Evolutionary conservation across 2,888 invertebrate species (phyloP), one percentile per base, ranked within the genome.

Genomic region (Phania funesta): DNA sequence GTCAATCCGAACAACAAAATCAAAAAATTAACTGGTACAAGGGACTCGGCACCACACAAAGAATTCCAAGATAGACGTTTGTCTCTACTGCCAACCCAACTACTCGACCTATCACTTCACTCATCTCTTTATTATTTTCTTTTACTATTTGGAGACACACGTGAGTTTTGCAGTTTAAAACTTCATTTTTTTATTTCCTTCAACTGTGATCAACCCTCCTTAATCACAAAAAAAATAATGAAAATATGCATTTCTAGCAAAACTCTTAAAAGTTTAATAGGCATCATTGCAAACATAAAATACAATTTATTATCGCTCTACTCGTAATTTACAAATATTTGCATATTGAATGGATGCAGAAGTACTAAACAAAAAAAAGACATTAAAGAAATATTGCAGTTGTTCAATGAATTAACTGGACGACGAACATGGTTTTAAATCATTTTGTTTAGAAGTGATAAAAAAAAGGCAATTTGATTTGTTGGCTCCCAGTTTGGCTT

Each of bases 251-350:
- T n/a, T n/a, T 65, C 35, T 58, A 46, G 73, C 8, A 9, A 20
- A 64, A 24, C 44, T 70, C 46, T 60, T 65, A 32, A 76, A 70
- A 74, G 74, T 78, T 82, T 78, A 82, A 78, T 82, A 78, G 82
- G 82, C 78, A 82, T 78, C 82, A 82, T 74, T 78, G 78, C 82
- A 78, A 82, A 82, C 82, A 82, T 82, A 68, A 82, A 82, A 82
- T 78, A 82, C 82, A 82, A 82, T 82, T 82, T 82, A 82, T 82
- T 82, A 82, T 78, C 68, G 78, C 82, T 82, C 78, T 82, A n/a
- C n/a, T n/a, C n/a, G n/a, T n/a, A 82, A 82, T 82, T 81, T 77
- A 68, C 77, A 77, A 75, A 81, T 81, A 81, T 81, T 78, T 82
- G 74, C 82, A 82, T 82, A 78, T 82, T 78, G 70, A 78, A 78